phyloP scores from a whole-genome alignment of 2,797 vertebrate species.

The Poeciliopsis presidionis region DNA sequence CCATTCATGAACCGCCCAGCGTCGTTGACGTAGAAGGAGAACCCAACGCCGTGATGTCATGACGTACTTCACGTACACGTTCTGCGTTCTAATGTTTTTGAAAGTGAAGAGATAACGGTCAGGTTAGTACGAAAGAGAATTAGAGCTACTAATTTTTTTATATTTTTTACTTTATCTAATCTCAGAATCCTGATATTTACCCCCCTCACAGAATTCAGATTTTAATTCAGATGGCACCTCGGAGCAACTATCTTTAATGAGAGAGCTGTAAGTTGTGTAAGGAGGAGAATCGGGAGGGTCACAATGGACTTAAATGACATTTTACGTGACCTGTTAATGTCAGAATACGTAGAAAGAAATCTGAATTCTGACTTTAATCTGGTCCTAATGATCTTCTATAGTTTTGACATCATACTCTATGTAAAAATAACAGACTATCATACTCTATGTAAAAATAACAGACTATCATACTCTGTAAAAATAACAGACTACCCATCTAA shows the following conservation, averaged over 20 bases:
- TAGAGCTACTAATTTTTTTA: neutral
- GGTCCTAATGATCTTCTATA: neutral
- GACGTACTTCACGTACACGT: conserved; percentile 40
- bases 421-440: neutral
- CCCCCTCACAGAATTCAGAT: neutral
- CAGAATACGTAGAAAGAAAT: neutral
- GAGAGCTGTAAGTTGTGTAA: neutral
- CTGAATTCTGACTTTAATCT: neutral
- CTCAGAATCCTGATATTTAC: neutral
- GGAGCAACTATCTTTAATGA: neutral
- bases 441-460: neutral
- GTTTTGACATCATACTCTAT: neutral
- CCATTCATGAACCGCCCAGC: conserved; percentile 68
- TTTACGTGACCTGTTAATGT: neutral
- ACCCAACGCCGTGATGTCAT: conserved; percentile 62
- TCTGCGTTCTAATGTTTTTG: neutral
- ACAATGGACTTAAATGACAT: neutral
- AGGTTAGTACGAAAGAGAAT: neutral
- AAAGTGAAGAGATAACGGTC: neutral
- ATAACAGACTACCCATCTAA: neutral
- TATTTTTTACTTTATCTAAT: neutral
- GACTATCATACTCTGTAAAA: neutral
- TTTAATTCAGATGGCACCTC: neutral
- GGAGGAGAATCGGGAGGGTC: neutral
- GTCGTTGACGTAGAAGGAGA: conserved; percentile 71